A percentile compares a stretch with the other conserved stretches of the same genome.
phyloP scores from a whole-genome alignment of 2,888 invertebrate species.

The Xylophagus ater region DNA sequence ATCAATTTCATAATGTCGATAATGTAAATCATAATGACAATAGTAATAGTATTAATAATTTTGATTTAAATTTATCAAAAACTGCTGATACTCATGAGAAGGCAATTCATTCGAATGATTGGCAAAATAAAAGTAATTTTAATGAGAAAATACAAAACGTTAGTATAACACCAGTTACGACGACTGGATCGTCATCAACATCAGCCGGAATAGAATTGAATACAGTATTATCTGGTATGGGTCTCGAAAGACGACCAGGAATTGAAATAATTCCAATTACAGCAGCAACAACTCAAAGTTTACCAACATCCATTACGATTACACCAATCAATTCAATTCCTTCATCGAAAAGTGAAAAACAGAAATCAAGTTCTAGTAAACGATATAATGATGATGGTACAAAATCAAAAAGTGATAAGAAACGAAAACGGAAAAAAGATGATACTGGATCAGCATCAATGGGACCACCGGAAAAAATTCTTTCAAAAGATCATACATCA shows the following conservation, averaged over 20 bases:
- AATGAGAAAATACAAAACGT: too few species aligned
- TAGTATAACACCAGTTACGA: slow-evolving; percentile 33
- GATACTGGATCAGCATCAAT: slow-evolving; percentile 46
- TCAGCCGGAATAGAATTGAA: slow-evolving; percentile 41
- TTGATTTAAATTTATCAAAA: too few species aligned
- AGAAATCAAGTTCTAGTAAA: slow-evolving; percentile 30
- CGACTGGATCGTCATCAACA: slow-evolving; percentile 47
- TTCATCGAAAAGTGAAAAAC: slow-evolving; percentile 41
- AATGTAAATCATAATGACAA: background rate
- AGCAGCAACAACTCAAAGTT: slow-evolving; percentile 46
- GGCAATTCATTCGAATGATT: too few species aligned
- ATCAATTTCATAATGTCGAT: background rate
- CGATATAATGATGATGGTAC: slow-evolving; percentile 38
- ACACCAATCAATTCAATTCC: slow-evolving; percentile 58
- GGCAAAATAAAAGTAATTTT: too few species aligned
- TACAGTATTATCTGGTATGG: slow-evolving; percentile 48
- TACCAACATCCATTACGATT: slow-evolving; percentile 76
- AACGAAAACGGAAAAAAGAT: slow-evolving; percentile 62
- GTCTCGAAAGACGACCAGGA: slow-evolving; percentile 58
- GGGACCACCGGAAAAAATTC: slow-evolving; percentile 75
- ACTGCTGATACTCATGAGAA: background rate
- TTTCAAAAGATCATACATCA: slow-evolving; percentile 62
- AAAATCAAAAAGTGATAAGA: slow-evolving; percentile 52
- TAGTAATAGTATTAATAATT: too few species aligned
- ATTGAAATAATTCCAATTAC: slow-evolving; percentile 79